Evolutionary conservation across 2,113 vertebrate species (phyloP).

Genomic region (cat (Felis catus)): DNA sequence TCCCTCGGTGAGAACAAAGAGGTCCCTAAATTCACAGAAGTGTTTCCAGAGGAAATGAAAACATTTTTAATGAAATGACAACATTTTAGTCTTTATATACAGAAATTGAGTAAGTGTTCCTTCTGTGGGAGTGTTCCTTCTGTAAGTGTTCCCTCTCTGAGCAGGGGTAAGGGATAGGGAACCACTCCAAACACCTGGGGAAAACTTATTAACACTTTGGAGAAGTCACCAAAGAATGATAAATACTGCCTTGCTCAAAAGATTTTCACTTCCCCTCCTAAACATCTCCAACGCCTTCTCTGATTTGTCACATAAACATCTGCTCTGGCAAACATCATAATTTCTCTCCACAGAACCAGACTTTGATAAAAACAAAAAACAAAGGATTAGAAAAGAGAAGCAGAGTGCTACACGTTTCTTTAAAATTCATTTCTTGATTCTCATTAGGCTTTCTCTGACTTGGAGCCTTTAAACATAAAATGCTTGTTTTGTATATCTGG

Average conservation of each 20-base stretch:
- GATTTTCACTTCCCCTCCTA: background rate
- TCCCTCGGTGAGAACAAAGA: background rate
- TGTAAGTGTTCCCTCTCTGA: background rate
- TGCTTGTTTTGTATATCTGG: background rate
- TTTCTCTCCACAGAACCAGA: slow-evolving; percentile 10
- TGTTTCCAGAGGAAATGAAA: background rate
- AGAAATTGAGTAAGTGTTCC: background rate
- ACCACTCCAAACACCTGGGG: background rate
- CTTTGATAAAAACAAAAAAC: background rate
- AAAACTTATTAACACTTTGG: background rate
- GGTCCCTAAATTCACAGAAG: background rate
- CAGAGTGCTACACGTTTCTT: background rate
- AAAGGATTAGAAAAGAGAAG: background rate
- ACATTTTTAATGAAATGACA: background rate
- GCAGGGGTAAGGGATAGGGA: background rate
- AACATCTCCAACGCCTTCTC: background rate
- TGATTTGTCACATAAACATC: background rate
- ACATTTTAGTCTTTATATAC: background rate
- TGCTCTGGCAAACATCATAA: background rate
- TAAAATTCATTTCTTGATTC: slow-evolving; percentile 34
- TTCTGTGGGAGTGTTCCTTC: background rate
- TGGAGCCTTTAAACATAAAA: background rate
- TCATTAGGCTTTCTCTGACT: background rate
- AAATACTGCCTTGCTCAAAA: background rate
- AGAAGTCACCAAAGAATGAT: background rate